phyloP scores from a whole-genome alignment of 2,113 vertebrate species.

The Abramis brama region DNA sequence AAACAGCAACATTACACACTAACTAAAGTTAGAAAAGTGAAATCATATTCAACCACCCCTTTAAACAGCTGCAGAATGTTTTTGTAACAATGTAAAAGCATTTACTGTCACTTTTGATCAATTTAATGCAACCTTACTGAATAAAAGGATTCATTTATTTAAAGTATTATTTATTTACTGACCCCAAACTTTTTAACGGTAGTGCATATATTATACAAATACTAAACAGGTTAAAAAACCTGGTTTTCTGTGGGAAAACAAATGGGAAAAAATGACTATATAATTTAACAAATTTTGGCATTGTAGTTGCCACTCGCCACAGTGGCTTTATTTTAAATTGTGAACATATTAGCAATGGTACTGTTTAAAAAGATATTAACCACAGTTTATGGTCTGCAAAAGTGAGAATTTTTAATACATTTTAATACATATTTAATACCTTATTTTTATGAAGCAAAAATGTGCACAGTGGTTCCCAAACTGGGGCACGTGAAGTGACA shows the following conservation, averaged over 20 bases:
- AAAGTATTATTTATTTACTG: too few species aligned
- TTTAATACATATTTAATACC: not conserved
- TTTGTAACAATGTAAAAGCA: not conserved
- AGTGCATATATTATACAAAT: not conserved
- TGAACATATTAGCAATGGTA: not conserved
- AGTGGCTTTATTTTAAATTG: not conserved
- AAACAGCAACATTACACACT: too few species aligned
- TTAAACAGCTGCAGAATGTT: not conserved
- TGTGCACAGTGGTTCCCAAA: too few species aligned
- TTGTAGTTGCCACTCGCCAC: too few species aligned
- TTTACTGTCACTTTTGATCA: not conserved
- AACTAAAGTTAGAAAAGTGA: too few species aligned
- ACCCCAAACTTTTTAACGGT: too few species aligned
- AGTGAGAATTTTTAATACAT: not conserved
- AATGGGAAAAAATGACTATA: not conserved
- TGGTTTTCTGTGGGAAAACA: not conserved
- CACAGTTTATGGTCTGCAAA: not conserved
- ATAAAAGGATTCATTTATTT: not conserved
- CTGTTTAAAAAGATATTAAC: too few species aligned
- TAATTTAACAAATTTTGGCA: not conserved
- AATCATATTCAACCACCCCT: too few species aligned
- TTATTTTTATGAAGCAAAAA: not conserved
- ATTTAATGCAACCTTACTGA: not conserved
- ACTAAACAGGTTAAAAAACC: not conserved
- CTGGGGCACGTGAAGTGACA: too few species aligned